These are phyloP conservation scores for Scolopax rusticola DNA, from an alignment of 2,797 vertebrate genomes.

Conservation along the genomic window DNA sequence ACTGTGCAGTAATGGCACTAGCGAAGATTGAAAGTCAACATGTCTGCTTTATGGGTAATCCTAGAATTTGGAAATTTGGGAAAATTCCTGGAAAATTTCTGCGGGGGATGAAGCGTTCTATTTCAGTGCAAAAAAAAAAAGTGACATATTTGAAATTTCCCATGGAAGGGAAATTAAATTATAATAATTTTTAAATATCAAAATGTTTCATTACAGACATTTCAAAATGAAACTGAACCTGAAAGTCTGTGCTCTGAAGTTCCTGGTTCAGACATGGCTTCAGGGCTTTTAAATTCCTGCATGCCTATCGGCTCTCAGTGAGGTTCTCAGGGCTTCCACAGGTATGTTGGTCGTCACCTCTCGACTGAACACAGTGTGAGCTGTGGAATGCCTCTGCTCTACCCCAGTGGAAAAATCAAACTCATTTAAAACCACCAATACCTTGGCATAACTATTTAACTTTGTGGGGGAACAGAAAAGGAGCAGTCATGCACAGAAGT, in stretches of 20 bases:
- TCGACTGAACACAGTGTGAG: not conserved
- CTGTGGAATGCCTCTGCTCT: not conserved
- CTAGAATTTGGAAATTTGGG: conserved; percentile 31
- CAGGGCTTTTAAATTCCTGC: conserved; percentile 66
- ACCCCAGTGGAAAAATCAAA: not conserved
- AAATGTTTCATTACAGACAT: conserved; percentile 65
- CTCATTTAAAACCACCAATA: not conserved
- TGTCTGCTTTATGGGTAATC: conserved; percentile 8
- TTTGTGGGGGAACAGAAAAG: not conserved
- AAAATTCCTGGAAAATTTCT: conserved; percentile 22
- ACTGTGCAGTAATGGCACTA: not conserved
- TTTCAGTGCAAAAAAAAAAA: not conserved
- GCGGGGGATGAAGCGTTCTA: not conserved
- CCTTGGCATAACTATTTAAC: not conserved
- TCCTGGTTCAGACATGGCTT: conserved; percentile 64
- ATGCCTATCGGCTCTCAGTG: conserved; percentile 54
- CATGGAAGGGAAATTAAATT: conserved; percentile 63
- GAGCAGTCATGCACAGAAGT: not conserved
- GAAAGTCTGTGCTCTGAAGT: conserved; percentile 73
- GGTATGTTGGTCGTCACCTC: conserved; percentile 38
- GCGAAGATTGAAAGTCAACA: conserved; percentile 21
- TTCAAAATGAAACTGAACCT: conserved; percentile 71
- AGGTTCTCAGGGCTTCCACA: conserved; percentile 70
- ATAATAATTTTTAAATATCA: conserved; percentile 71
- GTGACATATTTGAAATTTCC: conserved; percentile 66